Evolutionary conservation across 2,113 vertebrate species (phyloP), one percentile per base, ranked within the genome.

Genomic region (Eudorcas thomsonii): DNA sequence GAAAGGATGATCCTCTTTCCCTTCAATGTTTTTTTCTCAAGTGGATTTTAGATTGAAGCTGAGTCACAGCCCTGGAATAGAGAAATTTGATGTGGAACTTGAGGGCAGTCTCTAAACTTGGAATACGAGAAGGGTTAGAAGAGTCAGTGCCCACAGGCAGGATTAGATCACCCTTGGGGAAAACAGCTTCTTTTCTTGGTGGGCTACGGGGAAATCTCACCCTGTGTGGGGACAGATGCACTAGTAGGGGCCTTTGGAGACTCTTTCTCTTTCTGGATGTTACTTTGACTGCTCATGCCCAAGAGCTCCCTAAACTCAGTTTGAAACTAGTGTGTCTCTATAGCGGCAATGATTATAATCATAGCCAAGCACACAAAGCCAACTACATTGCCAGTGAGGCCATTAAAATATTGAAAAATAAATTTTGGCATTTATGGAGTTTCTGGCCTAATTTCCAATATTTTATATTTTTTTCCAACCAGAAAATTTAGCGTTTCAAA

Each of bases 321-420:
- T 84, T 33, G 21, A 91, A 90, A 95, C 11, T 17, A 26, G 39
- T 21, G 8, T 81, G 71, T 57, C 16, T 30, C 74, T 33, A 2
- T 9, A 82, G 62, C 7, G 25, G 81, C 92, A 64, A 62, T 23
- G 39, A 57, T 93, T 91, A 13, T 48, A 77, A 30, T 36, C 48
- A 78, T 9, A 57, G 48, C 62, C 55, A 84, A 43, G 39, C 15
- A 52, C 14, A 50, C 28, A 88, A 86, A 82, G 54, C 48, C 90
- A 97, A 77, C 39, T 36, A 26, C 39, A 48, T n/a, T 88, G 92
- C 84, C 64, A 92, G 21, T 7, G 64, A 98, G 43, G 39, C 25
- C 81, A 82, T 94, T 88, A 96, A 96, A 94, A 88, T 94, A 85
- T 82, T 97, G 81, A 50, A 88, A 97, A 92, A 88, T 83, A 74